A percentile compares a stretch with the other conserved stretches of the same genome.
phyloP scores from a whole-genome alignment of 2,888 invertebrate genomes.

The Phalangium opilio region DNA sequence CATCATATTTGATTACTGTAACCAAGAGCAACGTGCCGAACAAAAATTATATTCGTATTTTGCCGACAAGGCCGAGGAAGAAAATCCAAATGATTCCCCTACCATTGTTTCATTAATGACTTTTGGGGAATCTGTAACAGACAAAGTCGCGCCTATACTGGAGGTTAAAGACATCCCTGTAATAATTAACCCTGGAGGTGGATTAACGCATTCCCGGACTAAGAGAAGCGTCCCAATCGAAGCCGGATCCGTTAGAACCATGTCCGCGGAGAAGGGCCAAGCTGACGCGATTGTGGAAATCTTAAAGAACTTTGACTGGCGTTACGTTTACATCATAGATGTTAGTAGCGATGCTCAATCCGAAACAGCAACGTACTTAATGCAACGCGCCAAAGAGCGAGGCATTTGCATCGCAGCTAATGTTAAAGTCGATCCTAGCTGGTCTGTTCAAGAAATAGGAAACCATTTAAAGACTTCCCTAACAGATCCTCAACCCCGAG shows the following conservation, averaged over 20 bases:
- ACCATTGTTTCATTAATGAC: conserved; percentile 27
- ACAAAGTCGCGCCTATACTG: conserved; percentile 27
- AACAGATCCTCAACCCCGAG: conserved; percentile 10
- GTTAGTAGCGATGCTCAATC: conserved; percentile 26
- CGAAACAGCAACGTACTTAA: conserved; percentile 25
- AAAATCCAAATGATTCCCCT: conserved; percentile 15
- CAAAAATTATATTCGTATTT: conserved; percentile 30
- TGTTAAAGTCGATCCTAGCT: conserved; percentile 20
- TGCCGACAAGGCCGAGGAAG: conserved; percentile 24
- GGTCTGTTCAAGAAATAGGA: conserved; percentile 3
- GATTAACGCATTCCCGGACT: conserved; percentile 20
- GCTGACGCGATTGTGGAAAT: conserved; percentile 22
- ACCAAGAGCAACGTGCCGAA: conserved; percentile 26
- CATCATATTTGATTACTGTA: conserved; percentile 30
- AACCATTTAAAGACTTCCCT: conserved; percentile 9
- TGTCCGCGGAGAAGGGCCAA: conserved; percentile 7
- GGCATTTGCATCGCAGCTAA: conserved; percentile 25
- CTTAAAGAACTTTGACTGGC: conserved; percentile 25
- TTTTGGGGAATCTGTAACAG: conserved; percentile 26
- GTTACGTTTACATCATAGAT: conserved; percentile 28
- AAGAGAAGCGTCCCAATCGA: conserved; percentile 27
- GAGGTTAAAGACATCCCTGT: conserved; percentile 29
- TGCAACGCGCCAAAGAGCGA: conserved; percentile 17
- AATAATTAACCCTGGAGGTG: conserved; percentile 19
- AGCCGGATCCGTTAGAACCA: conserved; percentile 24